These are phyloP conservation scores for Acanthopagrus latus DNA, from an alignment of 2,797 vertebrate species.

Conservation along the genomic window DNA sequence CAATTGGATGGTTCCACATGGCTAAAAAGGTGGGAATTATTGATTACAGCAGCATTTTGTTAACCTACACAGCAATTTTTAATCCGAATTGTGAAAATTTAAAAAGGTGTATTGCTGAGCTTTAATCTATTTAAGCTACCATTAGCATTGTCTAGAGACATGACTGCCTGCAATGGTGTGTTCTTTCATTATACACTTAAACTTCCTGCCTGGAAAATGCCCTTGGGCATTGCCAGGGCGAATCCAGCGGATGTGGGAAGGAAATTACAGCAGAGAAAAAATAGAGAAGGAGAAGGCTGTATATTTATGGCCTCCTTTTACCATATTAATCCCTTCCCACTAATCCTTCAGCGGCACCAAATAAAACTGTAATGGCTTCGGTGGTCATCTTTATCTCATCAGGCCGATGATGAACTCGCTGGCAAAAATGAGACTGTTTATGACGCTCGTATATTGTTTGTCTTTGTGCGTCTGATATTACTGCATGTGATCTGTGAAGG, in stretches of 20 bases:
- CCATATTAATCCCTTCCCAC: slow-evolving; percentile 78
- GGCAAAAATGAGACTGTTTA: slow-evolving; percentile 55
- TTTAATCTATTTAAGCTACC: slow-evolving; percentile 40
- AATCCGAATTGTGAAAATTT: slow-evolving; percentile 15
- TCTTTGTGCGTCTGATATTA: slow-evolving; percentile 21
- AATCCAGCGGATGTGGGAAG: slow-evolving; percentile 55
- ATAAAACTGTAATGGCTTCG: slow-evolving; percentile 77
- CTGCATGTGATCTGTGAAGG: neutral
- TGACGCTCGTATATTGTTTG: slow-evolving; percentile 22
- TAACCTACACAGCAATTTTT: slow-evolving; percentile 34
- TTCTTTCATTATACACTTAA: slow-evolving; percentile 44
- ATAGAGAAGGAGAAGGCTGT: slow-evolving; percentile 39
- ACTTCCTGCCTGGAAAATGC: slow-evolving; percentile 33
- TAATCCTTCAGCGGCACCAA: slow-evolving; percentile 78
- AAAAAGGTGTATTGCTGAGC: neutral
- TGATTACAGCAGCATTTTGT: slow-evolving; percentile 16
- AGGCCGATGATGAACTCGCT: slow-evolving; percentile 60
- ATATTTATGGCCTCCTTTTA: slow-evolving; percentile 74
- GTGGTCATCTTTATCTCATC: slow-evolving; percentile 75
- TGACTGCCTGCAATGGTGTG: slow-evolving; percentile 38
- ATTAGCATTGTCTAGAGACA: slow-evolving; percentile 54
- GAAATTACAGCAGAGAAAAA: slow-evolving; percentile 58
- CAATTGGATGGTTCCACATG: slow-evolving; percentile 10
- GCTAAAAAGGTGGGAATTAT: slow-evolving; percentile 4
- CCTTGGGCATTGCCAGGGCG: slow-evolving; percentile 44